These are phyloP conservation scores for Hippocampus abdominalis DNA, from an alignment of 2,113 vertebrate species.

Conservation along the genomic window DNA sequence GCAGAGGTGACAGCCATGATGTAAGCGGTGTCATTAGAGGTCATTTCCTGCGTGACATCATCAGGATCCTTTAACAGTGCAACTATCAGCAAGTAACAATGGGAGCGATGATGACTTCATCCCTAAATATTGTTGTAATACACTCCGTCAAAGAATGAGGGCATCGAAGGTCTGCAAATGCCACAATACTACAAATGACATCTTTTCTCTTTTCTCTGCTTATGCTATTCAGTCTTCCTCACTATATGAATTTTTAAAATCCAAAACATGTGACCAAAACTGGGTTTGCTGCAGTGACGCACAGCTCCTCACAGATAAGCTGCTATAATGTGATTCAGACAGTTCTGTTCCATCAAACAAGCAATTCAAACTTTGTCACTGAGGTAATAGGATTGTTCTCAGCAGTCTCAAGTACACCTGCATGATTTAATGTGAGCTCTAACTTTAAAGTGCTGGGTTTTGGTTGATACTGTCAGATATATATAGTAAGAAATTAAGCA, in stretches of 20 bases:
- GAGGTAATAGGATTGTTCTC: neutral
- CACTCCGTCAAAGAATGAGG: slow-evolving; percentile 43
- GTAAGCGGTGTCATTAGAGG: slow-evolving; percentile 46
- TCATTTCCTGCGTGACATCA: slow-evolving; percentile 47
- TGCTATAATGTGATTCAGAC: neutral
- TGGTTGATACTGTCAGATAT: too few relatives aligned
- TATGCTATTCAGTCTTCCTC: neutral
- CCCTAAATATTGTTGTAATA: slow-evolving; percentile 43
- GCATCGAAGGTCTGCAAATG: slow-evolving; percentile 40
- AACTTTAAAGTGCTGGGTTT: too few relatives aligned
- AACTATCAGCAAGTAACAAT: slow-evolving; percentile 36
- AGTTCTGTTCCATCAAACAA: neutral
- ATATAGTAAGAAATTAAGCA: too few relatives aligned
- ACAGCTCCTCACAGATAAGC: neutral
- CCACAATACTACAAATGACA: slow-evolving; percentile 20
- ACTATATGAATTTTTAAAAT: neutral
- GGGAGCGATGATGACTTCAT: slow-evolving; percentile 48
- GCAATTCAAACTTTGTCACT: neutral
- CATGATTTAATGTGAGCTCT: too few relatives aligned
- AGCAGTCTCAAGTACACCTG: too few relatives aligned
- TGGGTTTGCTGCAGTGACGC: neutral
- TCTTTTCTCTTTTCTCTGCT: neutral
- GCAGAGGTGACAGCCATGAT: slow-evolving; percentile 57
- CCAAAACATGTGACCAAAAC: neutral
- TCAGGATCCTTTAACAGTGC: slow-evolving; percentile 25